Evolutionary conservation across 2,888 invertebrate species (phyloP).

Genomic region (Oligia strigilis): DNA sequence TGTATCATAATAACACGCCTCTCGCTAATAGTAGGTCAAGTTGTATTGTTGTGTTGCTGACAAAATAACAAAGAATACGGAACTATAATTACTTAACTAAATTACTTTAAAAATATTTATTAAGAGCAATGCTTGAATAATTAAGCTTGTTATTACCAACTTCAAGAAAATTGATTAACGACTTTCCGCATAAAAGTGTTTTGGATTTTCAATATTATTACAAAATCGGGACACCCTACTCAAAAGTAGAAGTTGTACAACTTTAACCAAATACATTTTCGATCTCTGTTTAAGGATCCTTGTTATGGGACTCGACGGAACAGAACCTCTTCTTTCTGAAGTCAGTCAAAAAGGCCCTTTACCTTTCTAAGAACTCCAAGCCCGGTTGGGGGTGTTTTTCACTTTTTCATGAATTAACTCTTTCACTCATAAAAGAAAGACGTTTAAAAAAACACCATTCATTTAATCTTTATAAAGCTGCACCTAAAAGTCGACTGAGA

Average conservation of each 20-base stretch:
- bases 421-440: background rate
- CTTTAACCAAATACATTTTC: background rate
- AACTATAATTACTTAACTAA: constrained; percentile 20
- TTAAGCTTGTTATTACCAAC: constrained; percentile 30
- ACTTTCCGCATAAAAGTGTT: constrained; percentile 10
- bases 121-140: constrained; percentile 35
- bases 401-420: background rate
- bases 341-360: background rate
- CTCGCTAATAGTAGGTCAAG: constrained; percentile 26
- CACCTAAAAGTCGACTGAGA: background rate
- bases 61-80: constrained; percentile 17
- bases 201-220: constrained; percentile 4
- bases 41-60: constrained; percentile 2
- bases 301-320: background rate
- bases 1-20: constrained; percentile 12
- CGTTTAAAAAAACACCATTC: background rate
- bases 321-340: background rate
- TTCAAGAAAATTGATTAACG: constrained; percentile 30
- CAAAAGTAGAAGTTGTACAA: background rate
- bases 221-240: background rate
- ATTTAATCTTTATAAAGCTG: constrained; percentile 14
- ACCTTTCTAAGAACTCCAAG: background rate
- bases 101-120: constrained; percentile 18
- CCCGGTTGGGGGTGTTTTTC: background rate
- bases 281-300: background rate